Conservation (phyloP, 2,888 invertebrate species). For the Drosophila yooni region DNA sequence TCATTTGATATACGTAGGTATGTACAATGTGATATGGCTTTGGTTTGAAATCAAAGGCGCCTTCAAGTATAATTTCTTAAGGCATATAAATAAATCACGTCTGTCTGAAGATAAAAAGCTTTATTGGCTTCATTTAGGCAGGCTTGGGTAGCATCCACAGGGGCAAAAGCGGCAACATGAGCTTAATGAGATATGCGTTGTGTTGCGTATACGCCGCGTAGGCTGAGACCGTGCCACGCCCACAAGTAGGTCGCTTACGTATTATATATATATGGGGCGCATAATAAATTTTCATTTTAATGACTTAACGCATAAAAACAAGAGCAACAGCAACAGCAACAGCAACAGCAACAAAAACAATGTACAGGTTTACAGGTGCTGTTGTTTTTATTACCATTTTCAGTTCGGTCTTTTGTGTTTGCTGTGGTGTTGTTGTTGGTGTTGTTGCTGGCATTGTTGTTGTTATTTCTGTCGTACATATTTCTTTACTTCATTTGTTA, state of each 20-base stretch:
- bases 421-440: constrained; percentile 19
- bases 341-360: constrained; percentile 43
- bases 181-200: constrained; percentile 72
- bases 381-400: constrained; percentile 72
- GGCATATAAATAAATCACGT: constrained; percentile 75
- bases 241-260: constrained; percentile 25
- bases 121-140: constrained; percentile 75
- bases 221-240: constrained; percentile 39
- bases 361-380: constrained; percentile 67
- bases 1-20: constrained; percentile 1
- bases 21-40: constrained; percentile 16
- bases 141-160: constrained; percentile 18
- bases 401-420: constrained; percentile 27
- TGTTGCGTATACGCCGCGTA: constrained; percentile 61
- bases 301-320: constrained; percentile 74
- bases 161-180: constrained; percentile 18
- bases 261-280: constrained; percentile 33
- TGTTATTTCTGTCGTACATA: constrained; percentile 54
- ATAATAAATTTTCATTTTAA: constrained; percentile 83
- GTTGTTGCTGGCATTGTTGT: constrained; percentile 14
- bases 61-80: constrained; percentile 65
- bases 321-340: constrained; percentile 36
- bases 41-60: constrained; percentile 65
- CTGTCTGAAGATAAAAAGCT: constrained; percentile 76
- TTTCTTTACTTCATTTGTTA: constrained; percentile 76